Evolutionary conservation across 2,888 invertebrate genomes (phyloP).

Genomic region (Priocnemis perturbator): DNA sequence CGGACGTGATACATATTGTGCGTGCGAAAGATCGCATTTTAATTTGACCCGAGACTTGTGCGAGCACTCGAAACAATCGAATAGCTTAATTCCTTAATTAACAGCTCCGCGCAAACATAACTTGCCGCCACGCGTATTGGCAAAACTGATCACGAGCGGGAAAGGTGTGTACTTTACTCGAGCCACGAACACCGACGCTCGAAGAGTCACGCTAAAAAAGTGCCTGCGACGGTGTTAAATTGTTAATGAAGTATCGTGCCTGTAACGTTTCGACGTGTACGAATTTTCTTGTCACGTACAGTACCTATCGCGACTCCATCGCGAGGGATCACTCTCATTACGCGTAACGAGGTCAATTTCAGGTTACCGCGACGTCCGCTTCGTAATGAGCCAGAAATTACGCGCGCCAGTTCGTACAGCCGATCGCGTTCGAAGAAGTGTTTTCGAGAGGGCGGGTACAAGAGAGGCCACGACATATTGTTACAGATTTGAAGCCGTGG

Average conservation of each 20-base stretch:
- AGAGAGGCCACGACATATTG: too few species aligned
- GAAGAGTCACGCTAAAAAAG: background rate
- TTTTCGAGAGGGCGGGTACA: background rate
- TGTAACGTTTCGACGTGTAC: too few species aligned
- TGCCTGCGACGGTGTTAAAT: background rate
- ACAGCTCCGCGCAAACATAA: slow-evolving; percentile 17
- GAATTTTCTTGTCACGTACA: too few species aligned
- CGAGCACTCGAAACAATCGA: slow-evolving; percentile 34
- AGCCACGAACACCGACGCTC: background rate
- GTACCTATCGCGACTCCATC: too few species aligned
- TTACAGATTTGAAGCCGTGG: slow-evolving; percentile 71
- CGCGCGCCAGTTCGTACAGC: too few species aligned
- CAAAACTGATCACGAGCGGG: slow-evolving; percentile 1
- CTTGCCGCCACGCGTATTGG: slow-evolving; percentile 9
- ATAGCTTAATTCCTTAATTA: slow-evolving; percentile 35
- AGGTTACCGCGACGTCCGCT: background rate
- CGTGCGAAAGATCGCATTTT: slow-evolving; percentile 16
- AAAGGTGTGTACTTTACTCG: background rate
- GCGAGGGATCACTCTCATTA: too few species aligned
- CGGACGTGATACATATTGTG: background rate
- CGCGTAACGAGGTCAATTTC: too few species aligned
- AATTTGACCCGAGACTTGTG: slow-evolving; percentile 17
- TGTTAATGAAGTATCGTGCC: too few species aligned
- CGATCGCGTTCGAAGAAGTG: too few species aligned
- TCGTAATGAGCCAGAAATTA: too few species aligned